Conservation (phyloP, 2,113 vertebrate species). For the Pontoporia blainvillei region DNA sequence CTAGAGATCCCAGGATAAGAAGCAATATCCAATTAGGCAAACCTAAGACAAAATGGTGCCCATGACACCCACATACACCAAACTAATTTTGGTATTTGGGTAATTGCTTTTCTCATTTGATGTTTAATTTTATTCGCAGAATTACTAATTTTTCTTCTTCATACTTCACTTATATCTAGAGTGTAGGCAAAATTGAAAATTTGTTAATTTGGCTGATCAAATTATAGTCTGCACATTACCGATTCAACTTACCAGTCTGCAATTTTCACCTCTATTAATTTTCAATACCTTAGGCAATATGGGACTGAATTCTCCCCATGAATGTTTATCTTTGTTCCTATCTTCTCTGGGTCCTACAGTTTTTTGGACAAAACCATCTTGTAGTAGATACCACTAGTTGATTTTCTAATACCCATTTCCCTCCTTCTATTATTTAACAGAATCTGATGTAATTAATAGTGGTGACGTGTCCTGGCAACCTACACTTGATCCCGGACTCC, state of each 20-base stretch:
- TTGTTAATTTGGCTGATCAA: neutral
- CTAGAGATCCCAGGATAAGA: neutral
- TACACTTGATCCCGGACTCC: neutral
- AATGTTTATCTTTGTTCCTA: neutral
- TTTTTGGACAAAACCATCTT: neutral
- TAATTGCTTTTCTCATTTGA: neutral
- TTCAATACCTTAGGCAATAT: neutral
- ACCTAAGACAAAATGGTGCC: neutral
- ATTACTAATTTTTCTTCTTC: neutral
- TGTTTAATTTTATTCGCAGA: neutral
- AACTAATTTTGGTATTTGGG: neutral
- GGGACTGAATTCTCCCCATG: neutral
- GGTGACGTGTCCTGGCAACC: fast-evolving
- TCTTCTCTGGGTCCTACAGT: neutral
- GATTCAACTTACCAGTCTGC: neutral
- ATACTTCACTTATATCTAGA: neutral
- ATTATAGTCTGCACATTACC: neutral
- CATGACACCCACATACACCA: fast-evolving
- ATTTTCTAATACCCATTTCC: neutral
- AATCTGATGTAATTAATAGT: neutral
- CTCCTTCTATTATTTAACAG: neutral
- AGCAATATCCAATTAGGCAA: neutral
- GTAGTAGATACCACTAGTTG: neutral
- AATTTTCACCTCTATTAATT: neutral
- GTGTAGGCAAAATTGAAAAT: neutral